Conservation (phyloP, 64 coral and sea anemone species). For the Dendronephthya gigantea region DNA sequence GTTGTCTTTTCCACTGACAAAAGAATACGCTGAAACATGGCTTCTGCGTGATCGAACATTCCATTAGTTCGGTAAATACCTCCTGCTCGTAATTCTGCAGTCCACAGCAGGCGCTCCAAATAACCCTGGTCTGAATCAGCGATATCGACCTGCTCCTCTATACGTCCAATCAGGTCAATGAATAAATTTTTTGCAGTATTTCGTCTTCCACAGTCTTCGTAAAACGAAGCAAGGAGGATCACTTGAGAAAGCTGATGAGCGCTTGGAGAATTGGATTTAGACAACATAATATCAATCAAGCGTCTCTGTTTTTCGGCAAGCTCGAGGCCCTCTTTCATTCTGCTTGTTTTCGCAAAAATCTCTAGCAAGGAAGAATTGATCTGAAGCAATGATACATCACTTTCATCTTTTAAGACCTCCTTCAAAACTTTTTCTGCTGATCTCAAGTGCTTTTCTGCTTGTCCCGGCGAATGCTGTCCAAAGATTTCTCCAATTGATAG, state of each 20-base stretch:
- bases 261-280: background rate
- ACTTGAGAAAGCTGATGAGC: background rate
- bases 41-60: background rate
- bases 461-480: background rate
- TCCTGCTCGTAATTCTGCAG: background rate
- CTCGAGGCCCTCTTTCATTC: background rate
- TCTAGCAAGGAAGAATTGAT: constrained; percentile 10
- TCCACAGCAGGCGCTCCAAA: background rate
- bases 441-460: background rate
- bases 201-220: background rate
- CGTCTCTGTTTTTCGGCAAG: background rate
- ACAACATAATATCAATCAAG: background rate
- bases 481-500: background rate
- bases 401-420: background rate
- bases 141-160: background rate
- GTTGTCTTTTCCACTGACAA: background rate
- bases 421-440: background rate
- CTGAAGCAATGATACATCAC: background rate
- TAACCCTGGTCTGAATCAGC: background rate
- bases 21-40: background rate
- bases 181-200: background rate
- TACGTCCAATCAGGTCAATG: background rate
- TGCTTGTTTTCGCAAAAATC: background rate
- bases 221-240: background rate
- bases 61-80: background rate